phyloP scores from a whole-genome alignment of 2,888 invertebrate species.

The Chymomyza caudatula region DNA sequence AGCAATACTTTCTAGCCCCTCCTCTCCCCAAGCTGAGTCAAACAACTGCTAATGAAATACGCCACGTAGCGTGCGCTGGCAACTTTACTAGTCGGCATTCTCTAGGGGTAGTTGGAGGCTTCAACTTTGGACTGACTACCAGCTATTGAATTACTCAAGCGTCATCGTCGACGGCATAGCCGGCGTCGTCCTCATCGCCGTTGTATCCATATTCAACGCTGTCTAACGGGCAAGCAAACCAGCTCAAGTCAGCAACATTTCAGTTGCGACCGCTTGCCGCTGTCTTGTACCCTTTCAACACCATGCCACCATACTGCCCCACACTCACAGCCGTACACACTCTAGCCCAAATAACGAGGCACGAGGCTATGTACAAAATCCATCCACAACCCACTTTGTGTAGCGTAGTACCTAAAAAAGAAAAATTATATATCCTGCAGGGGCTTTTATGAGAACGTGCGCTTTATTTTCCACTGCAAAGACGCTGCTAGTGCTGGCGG shows the following conservation, averaged over 20 bases:
- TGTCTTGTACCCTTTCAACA: slow-evolving; percentile 71
- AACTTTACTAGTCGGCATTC: slow-evolving; percentile 45
- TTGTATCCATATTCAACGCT: slow-evolving; percentile 2
- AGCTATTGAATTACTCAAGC: slow-evolving; percentile 68
- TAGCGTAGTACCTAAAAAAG: slow-evolving; percentile 43
- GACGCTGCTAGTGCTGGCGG: slow-evolving; percentile 19
- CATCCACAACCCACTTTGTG: slow-evolving; percentile 7
- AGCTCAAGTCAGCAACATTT: slow-evolving; percentile 73
- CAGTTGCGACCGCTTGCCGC: slow-evolving; percentile 42
- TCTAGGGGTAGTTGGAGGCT: slow-evolving; percentile 22
- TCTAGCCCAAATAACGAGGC: not conserved
- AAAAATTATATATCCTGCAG: slow-evolving; percentile 44
- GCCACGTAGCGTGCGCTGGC: slow-evolving; percentile 62
- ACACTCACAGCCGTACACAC: slow-evolving; percentile 7
- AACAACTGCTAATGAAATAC: slow-evolving; percentile 68
- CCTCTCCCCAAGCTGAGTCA: slow-evolving; percentile 26
- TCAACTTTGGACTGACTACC: slow-evolving; percentile 26
- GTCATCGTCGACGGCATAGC: slow-evolving; percentile 26
- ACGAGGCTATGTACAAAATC: not conserved
- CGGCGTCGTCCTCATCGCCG: slow-evolving; percentile 15
- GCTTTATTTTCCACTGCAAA: slow-evolving; percentile 54
- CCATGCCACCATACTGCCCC: slow-evolving; percentile 27
- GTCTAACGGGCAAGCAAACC: slow-evolving; percentile 5
- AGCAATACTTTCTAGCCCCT: slow-evolving; percentile 15
- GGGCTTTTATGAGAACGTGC: slow-evolving; percentile 64